A percentile compares a stretch with the other conserved stretches of the same genome.
Conservation (phyloP, 2,888 invertebrate species). For the Ypsolopha sequella region DNA sequence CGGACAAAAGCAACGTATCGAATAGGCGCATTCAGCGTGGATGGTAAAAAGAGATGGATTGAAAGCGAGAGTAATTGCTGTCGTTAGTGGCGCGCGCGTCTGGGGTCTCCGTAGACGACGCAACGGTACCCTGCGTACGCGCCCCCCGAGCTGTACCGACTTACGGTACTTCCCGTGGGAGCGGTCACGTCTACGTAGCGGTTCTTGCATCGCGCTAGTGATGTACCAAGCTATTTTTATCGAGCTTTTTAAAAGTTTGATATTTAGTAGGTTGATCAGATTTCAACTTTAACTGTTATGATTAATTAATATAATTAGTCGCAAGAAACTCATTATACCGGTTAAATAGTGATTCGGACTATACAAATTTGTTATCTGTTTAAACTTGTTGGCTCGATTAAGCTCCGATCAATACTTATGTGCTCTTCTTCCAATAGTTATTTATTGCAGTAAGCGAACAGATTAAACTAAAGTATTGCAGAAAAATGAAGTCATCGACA, state of each 20-base stretch:
- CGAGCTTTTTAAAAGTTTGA: background rate
- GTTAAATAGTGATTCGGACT: conserved; percentile 2
- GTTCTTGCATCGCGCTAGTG: conserved; percentile 13
- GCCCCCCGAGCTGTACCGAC: conserved; percentile 5
- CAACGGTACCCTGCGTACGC: conserved; percentile 10
- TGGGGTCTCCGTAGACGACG: conserved; percentile 12
- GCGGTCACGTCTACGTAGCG: conserved; percentile 6
- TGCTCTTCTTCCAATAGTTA: no score
- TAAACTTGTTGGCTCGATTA: no score
- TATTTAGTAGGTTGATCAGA: background rate
- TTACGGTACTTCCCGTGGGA: conserved; percentile 49
- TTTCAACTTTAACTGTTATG: background rate
- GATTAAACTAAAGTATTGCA: conserved; percentile 5
- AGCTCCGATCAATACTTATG: no score
- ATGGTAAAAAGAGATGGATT: conserved; percentile 15
- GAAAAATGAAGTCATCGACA: conserved; percentile 19
- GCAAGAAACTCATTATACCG: no score
- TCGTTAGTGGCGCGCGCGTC: conserved; percentile 28
- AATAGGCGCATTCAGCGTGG: background rate
- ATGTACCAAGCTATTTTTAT: conserved; percentile 8
- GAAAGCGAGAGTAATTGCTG: conserved; percentile 57
- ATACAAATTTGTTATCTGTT: no score
- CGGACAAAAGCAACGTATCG: background rate
- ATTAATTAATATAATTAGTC: background rate
- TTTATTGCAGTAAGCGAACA: no score